phyloP scores from a whole-genome alignment of 2,113 vertebrate species.

The Hucho hucho region DNA sequence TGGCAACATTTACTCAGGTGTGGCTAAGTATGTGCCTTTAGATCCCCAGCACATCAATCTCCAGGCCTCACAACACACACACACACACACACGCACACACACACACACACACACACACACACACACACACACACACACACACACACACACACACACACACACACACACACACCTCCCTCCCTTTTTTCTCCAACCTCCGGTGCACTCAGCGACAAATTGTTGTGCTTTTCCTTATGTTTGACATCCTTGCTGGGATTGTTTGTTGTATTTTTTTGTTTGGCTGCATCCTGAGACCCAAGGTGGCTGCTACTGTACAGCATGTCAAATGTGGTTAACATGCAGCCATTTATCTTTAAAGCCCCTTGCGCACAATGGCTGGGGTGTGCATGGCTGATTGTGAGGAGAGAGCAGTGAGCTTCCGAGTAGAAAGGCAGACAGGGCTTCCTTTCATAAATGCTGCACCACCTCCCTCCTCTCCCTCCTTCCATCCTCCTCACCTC shows the following conservation, averaged over 20 bases:
- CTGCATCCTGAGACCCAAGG: conserved; percentile 82
- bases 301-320: conserved; percentile 84
- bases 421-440: conserved; percentile 36
- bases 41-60: too few relatives aligned
- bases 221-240: conserved; percentile 59
- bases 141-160: too few relatives aligned
- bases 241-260: conserved; percentile 74
- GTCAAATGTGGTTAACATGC: conserved; percentile 85
- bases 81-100: too few relatives aligned
- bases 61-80: too few relatives aligned
- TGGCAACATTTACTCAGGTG: too few relatives aligned
- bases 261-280: conserved; percentile 79
- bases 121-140: too few relatives aligned
- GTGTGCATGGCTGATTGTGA: conserved; percentile 60
- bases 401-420: conserved; percentile 36
- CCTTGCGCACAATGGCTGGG: conserved; percentile 68
- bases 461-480: not conserved
- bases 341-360: conserved; percentile 82
- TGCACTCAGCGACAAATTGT: conserved; percentile 76
- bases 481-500: not conserved
- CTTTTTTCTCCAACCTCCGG: too few relatives aligned
- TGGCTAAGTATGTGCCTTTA: too few relatives aligned
- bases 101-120: too few relatives aligned
- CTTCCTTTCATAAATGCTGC: conserved; percentile 40
- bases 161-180: too few relatives aligned